phyloP scores from a whole-genome alignment of 2,113 vertebrate genomes.

The Tricholaema leucomelas region DNA sequence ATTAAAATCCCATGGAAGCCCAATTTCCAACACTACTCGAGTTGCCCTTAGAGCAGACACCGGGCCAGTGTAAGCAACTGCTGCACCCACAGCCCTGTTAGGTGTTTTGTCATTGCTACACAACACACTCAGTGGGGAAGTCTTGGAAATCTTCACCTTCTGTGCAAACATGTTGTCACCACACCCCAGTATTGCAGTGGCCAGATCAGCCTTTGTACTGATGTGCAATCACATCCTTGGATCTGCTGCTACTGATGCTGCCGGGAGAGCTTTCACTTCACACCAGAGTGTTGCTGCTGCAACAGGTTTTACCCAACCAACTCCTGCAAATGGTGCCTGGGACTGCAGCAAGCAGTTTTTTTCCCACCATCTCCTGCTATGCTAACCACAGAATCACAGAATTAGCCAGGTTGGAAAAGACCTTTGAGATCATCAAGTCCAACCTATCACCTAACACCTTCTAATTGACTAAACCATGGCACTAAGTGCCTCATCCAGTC shows the following conservation, averaged over 20 bases:
- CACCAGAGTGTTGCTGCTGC: neutral
- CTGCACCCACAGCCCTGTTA: neutral
- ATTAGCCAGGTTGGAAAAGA: too few relatives aligned
- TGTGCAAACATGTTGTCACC: neutral
- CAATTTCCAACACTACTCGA: neutral
- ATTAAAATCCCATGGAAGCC: neutral
- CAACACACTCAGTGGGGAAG: neutral
- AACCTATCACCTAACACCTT: too few relatives aligned
- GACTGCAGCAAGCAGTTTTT: neutral
- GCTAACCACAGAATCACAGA: neutral
- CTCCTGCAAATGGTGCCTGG: neutral
- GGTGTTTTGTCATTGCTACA: neutral
- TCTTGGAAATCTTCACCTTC: neutral
- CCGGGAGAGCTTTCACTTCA: neutral
- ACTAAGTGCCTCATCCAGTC: too few relatives aligned
- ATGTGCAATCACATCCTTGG: rapidly evolving
- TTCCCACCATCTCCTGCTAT: neutral
- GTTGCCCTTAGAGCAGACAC: neutral
- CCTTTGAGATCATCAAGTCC: too few relatives aligned
- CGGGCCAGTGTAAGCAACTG: rapidly evolving
- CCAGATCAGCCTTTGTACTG: neutral
- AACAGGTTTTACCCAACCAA: neutral
- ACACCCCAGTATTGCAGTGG: neutral
- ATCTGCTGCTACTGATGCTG: rapidly evolving
- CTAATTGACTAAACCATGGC: too few relatives aligned